Evolutionary conservation across 2,888 invertebrate species (phyloP), one percentile per base, ranked within the genome.

Genomic region (Drosophila barbarae): DNA sequence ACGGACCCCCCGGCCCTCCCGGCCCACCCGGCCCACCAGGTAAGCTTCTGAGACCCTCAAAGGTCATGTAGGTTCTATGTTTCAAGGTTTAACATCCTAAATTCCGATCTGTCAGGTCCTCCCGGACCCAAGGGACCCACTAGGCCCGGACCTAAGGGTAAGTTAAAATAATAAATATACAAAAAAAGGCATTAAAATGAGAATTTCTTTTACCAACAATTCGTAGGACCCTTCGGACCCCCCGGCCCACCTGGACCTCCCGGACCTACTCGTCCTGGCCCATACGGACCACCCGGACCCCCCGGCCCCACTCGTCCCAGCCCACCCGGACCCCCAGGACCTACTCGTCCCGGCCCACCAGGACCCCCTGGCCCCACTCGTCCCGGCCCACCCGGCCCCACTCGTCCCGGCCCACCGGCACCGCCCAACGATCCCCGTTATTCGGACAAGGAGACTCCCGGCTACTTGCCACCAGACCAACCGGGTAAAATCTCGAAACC

Each of bases 391-490:
- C 66, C 71, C n/a, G 66, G 69, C 32, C 77, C 71, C 5, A 41
- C 53, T 2, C 69, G 64, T 28, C 66, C 71, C 5, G 76, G 71
- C 23, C 73, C 73, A 49, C 64, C 39, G 80, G 80, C 15, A 69
- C 57, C 49, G 38, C 74, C 82, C 18, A 65, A 55, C n/a, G 82
- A 86, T 74, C 87, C 88, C 9, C 76, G 86, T 56, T 74, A 87
- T 35, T 89, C 88, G 57, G 68, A 86, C 34, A 79, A 85, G 72
- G 70, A 84, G 28, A 87, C 86, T 46, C 84, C 81, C 39, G 89
- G 88, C 72, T 89, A 89, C 54, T 77, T 89, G 80, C 88, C 86
- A 72, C 87, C 87, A 52, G 91, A 91, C 49, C 91, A 92, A 47
- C 90, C 91, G 72, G 91, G 91, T 90, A 87, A 87, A 79, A 79